Evolutionary conservation across 2,888 invertebrate genomes (phyloP).

Genomic region (Dermolepida albohirtum): DNA sequence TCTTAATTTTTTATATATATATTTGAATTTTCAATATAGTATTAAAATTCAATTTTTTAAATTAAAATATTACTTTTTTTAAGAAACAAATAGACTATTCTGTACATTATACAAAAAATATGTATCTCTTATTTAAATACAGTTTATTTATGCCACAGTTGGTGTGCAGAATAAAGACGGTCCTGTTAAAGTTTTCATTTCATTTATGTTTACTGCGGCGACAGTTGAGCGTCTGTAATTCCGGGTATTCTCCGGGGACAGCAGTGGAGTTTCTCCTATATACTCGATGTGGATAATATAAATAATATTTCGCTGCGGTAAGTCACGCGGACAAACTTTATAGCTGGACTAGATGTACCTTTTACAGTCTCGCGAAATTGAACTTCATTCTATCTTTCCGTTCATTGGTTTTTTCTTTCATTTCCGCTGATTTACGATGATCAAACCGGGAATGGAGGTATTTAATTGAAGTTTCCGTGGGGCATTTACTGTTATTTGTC

Average conservation of each 20-base stretch:
- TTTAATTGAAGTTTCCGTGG: conserved; percentile 7
- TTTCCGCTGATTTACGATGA: conserved; percentile 8
- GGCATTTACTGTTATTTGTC: conserved; percentile 12
- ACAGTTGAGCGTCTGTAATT: conserved; percentile 56
- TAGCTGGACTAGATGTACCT: conserved; percentile 1
- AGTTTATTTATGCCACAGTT: no score
- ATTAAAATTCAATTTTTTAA: no score
- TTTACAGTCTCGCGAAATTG: conserved; percentile 8
- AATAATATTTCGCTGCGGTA: conserved; percentile 13
- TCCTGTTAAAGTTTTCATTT: conserved; percentile 32
- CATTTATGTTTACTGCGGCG: conserved; percentile 52
- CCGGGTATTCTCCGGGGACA: conserved; percentile 51
- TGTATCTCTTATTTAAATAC: no score
- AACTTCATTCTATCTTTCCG: conserved; percentile 10
- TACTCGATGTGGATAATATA: conserved; percentile 22
- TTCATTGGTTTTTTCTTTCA: conserved; percentile 4
- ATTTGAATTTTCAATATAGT: no score
- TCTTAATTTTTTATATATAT: no score
- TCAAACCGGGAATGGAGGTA: background rate
- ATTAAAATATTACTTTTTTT: no score
- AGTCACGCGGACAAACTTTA: conserved; percentile 4
- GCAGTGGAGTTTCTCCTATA: conserved; percentile 43
- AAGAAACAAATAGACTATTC: no score
- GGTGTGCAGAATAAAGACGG: conserved; percentile 2
- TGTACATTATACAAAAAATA: no score